Base-by-base conservation (phyloP, 2,888 invertebrate species). In the Xylocampa areola region DNA sequence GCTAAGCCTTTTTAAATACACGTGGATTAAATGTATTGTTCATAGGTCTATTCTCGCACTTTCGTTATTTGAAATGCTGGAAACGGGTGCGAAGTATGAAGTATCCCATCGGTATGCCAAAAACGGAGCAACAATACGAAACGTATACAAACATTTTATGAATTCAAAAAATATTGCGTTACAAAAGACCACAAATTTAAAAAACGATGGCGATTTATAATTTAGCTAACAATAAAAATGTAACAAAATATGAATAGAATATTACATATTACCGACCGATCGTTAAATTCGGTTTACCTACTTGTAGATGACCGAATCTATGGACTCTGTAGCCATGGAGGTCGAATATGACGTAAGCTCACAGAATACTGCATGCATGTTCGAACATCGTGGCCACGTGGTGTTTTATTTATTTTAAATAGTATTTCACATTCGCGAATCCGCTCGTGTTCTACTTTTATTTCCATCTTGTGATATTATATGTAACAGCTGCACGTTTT, bases 301-400 rank as follows among this genome's bases (percentile, higher is more conserved):
- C 6, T 5, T 5, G 6, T 23, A 2, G 21, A 51, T 54, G 57
- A 72, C 43, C 54, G 54, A 62, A 53, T 36, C 54, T 59, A 44
- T 45, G 65, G 65, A 65, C 36, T 60, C 36, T 60, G 30, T 29
- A 48, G 48, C 51, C 59, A 78, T 74, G 81, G 83, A 83, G 84
- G 85, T 81, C 82, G 73, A 32, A 23, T 61, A 60, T 87, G 87
- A 88, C 87, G 86, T 80, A 82, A 81, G 74, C 61, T 27, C 63
- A 66, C 63, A 71, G 62, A 73, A 70, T 60, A 67, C 69, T 73
- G 73, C 74, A 74, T 52, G 68, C 7, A 73, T n/a, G 70, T 68
- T 75, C 43, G 68, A 73, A 73, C 67, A 72, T 67, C 72, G 51
- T 51, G 47, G 43, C 70, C 71, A 75, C 78, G 77, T 76, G 74